Evolutionary conservation across 92 coral and sea anemone species (phyloP), one percentile per base, ranked within the genome.

Genomic region (Zoanthus gigantus): DNA sequence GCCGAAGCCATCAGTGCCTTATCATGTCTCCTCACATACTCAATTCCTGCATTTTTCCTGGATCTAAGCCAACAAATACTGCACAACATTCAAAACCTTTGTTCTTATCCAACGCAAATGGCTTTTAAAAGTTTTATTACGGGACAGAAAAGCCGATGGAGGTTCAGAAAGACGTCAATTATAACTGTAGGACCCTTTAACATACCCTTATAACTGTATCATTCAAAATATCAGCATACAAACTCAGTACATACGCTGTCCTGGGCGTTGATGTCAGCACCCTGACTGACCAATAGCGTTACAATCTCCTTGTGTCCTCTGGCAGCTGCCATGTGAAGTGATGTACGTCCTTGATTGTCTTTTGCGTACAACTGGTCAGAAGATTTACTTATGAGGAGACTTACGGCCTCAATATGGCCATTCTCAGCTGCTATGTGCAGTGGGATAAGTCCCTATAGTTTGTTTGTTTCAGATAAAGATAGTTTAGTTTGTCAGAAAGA

Each of bases 331-430:
- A 95, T 56, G 75, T 97, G 98, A 17, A 97, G 91, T 6, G 99
- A 80, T 5, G 96, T 92, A n/a, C 92, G 93, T 0, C 99, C 99
- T 12, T 86, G 88, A 1, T 82, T 91, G 63, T 97, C 99, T 28
- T 88, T 90, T 30, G 86, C 92, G 60, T 92, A 94, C 69, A 97
- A 66, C 82, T 94, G 93, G 5, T 88, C 92, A 13, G 96, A 16
- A 18, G 94, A 87, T 78, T 97, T 97, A 80, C 98, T 95, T 18
- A 97, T 91, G 18, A 97, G 89, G 10, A 94, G 65, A 76, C 99
- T 95, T 57, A 94, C 99, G 1, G 96, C 99, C 74, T 94, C 95
- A 52, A 93, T 93, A 87, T 97, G 99, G 10, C 99, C 99, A 82
- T 86, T 95, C 46, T 87, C 88, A 52, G 99, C 91, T 16, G 99